Evolutionary conservation across 2,113 vertebrate genomes (phyloP), one percentile per base, ranked within the genome.

Genomic region (Ginglymostoma cirratum): DNA sequence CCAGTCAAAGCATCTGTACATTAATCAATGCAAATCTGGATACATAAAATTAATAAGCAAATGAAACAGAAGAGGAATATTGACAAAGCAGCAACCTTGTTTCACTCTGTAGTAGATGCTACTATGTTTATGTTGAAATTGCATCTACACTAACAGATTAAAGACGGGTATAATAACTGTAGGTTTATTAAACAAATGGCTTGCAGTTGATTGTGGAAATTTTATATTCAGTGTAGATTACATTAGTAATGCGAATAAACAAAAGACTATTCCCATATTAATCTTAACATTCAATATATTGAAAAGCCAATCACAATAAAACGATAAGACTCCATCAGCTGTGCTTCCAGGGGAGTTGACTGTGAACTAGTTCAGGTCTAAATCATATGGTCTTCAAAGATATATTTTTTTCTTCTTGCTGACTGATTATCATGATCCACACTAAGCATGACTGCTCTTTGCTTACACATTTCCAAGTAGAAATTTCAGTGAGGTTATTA

Each of bases 361-460:
- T 93, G 65, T 93, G 89, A 67, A 93, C 61, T 66, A 67, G 30
- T 55, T 92, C 27, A 70, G 65, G 21, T 27, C 23, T 27, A 70
- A 95, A 95, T 72, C 94, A 95, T 72, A 76, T 30, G 24, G 45
- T 27, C 94, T 70, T 24, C 67, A 34, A 70, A 48, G 69, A 76
- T 52, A 52, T 52, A 17, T 48, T 52, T 19, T 95, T 12, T 61
- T 61, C 42, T 92, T 27, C 48, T 85, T 96, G 97, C 97, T 96
- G 96, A 83, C 76, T 89, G 3, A 96, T 94, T 67, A 97, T 90
- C 95, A 66, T 96, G 96, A 96, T 94, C 96, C 70, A 80, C 38
- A 38, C 34, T 94, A 95, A 89, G 14, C 65, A 27, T 42, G n/a
- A 42, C 67, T 96, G 95, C 24, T 86, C 23, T n/a, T 52, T 6